Conservation (phyloP, 2,113 vertebrate species). For the Piliocolobus tephrosceles region DNA sequence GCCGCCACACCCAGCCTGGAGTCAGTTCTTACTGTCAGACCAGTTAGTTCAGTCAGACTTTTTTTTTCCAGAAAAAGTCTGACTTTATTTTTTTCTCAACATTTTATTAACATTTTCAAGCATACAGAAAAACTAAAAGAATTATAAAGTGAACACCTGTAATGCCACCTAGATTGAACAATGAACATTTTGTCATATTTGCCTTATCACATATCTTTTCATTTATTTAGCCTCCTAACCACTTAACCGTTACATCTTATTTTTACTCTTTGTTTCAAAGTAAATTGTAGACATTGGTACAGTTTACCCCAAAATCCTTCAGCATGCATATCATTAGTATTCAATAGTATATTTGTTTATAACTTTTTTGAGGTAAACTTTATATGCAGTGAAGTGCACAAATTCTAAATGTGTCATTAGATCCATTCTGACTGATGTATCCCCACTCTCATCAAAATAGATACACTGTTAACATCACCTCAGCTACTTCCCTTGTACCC, state of each 20-base stretch:
- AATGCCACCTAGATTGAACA: not conserved
- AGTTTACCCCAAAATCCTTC: not conserved
- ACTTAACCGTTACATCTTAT: not conserved
- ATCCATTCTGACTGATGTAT: not conserved
- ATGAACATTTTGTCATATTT: not conserved
- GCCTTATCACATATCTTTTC: not conserved
- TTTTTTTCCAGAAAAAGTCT: not conserved
- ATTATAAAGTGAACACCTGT: not conserved
- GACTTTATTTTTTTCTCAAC: not conserved
- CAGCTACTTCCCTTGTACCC: not conserved
- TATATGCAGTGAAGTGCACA: not conserved
- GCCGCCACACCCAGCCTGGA: not conserved
- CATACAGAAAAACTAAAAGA: not conserved
- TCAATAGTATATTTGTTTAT: not conserved
- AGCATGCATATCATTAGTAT: not conserved
- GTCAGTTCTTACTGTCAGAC: constrained; percentile 8
- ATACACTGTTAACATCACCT: not conserved
- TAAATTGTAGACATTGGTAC: not conserved
- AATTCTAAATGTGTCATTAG: not conserved
- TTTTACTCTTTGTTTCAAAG: not conserved
- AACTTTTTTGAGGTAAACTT: not conserved
- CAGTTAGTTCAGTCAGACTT: not conserved
- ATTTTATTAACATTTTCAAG: constrained; percentile 32
- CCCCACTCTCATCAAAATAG: not conserved
- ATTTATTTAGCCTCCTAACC: not conserved